Evolutionary conservation across 2,797 vertebrate species (phyloP), one percentile per base, ranked within the genome.

Genomic region (Cossypha dichroa): DNA sequence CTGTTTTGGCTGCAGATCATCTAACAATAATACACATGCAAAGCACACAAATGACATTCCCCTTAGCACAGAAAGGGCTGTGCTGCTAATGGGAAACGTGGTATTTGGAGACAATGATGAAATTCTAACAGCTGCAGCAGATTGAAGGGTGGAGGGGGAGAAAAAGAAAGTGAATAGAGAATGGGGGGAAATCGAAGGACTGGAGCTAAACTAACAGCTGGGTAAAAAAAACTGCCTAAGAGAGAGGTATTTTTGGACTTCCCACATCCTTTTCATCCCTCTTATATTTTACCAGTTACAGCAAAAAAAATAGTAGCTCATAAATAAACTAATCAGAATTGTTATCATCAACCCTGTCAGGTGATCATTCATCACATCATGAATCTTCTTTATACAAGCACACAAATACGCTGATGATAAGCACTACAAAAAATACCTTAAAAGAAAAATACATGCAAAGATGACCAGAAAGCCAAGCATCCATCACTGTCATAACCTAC

Each of bases 81-180:
- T 36, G 81, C 64, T 34, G 29, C 46, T 90, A 83, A 94, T 67
- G 75, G 75, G 62, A 95, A 92, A 92, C 6, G 9, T 68, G 87
- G 83, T 36, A 79, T 93, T 82, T 62, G 59, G 22, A 95, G 74
- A 82, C 59, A 75, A 33, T 85, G 90, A 96, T 90, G 85, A 91
- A 95, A 93, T 62, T 79, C 62, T 82, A 96, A 96, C 95, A 97
- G 96, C 94, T 97, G 96, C 49, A 48, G 69, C 45, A 92, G n/a
- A 75, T 1, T 51, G 77, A 23, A 70, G 34, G 49, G 26, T 15
- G 34, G 33, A 52, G 20, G 22, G 7, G 2, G 8, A 1, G 19
- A 31, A 11, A 31, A 17, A 79, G 29, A 73, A 69, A 70, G 38
- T 0, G 0, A 34, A 62, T n/a, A 58, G 13, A 33, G 25, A 51